phyloP scores from a whole-genome alignment of 2,113 vertebrate genomes.

The Pseudolaguvia tuberculata region DNA sequence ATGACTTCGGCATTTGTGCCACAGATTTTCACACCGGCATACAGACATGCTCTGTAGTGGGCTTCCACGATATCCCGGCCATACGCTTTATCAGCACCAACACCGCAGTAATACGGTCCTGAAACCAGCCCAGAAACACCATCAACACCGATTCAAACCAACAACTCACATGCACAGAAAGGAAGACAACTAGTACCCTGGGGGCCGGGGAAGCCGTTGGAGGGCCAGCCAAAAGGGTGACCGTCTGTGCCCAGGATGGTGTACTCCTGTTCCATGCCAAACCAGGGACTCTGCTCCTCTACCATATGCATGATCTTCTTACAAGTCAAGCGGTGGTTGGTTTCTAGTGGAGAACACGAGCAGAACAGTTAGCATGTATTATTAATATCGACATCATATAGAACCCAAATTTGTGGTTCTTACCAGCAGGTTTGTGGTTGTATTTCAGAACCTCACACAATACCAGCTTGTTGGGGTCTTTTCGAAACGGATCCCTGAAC shows the following conservation, averaged over 20 bases:
- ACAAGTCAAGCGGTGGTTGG: conserved; percentile 81
- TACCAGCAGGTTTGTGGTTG: conserved; percentile 89
- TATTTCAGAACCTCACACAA: conserved; percentile 96
- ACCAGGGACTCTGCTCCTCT: conserved; percentile 81
- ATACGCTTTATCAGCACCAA: conserved; percentile 90
- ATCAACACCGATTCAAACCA: neutral
- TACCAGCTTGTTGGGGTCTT: conserved; percentile 94
- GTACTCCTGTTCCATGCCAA: conserved; percentile 97
- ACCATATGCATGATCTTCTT: conserved; percentile 88
- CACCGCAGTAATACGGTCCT: conserved; percentile 96
- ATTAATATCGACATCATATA: neutral
- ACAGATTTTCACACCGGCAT: conserved; percentile 84
- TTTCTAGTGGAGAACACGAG: conserved; percentile 65
- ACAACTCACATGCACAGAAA: too few species aligned
- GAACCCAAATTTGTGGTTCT: neutral
- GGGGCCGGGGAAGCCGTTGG: conserved; percentile 92
- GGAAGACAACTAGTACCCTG: conserved; percentile 72
- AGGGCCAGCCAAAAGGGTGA: conserved; percentile 94
- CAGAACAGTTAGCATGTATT: neutral
- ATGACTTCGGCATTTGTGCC: conserved; percentile 96
- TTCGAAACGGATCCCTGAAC: conserved; percentile 94
- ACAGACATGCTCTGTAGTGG: conserved; percentile 89
- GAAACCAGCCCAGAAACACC: neutral
- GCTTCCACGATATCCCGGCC: conserved; percentile 91
- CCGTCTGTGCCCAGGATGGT: conserved; percentile 87